Base-by-base conservation (phyloP, 2,113 vertebrate genomes). In the Bufo bufo region DNA sequence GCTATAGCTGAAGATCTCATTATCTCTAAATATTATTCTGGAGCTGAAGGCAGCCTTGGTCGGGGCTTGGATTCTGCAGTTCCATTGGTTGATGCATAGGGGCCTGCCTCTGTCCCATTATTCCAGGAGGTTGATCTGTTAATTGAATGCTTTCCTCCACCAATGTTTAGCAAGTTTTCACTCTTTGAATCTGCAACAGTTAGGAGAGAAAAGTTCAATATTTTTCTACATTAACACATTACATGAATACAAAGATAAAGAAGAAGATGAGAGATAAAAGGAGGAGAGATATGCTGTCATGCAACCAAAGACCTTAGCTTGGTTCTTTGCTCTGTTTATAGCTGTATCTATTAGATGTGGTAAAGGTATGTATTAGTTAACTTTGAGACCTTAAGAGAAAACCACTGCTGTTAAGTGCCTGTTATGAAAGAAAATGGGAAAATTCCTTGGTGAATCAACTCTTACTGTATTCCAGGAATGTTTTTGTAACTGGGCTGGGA, bases 111-210 rank as follows among this genome's bases (percentile, higher is more conserved):
- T 11, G 71, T 88, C 77, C 58, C 87, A 43, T 66, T 88, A 83
- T 88, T 88, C 87, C 87, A 88, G 6, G 87, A 88, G 10, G 87
- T 88, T 52, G 87, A 88, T 16, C 87, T 82, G 58, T 84, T 88
- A 56, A 88, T 88, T 17, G 87, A 88, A 84, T 84, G 81, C 61
- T 77, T 84, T 23, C 87, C 87, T 43, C 56, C 61, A 52, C 69
- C 49, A 83, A 83, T 88, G 71, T 83, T 88, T 9, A 84, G 59
- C 16, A 77, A 19, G 19, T 58, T 54, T 19, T 88, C 87, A 88
- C n/a, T 84, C n/a, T 78, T 83, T 50, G 87, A 54, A 66, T 88
- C 87, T 88, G 69, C 47, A 84, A 61, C 23, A 59, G 54, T 17
- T 45, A 59, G n/a, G 4, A 65, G 75, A 59, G 3, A 69, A 19